Evolutionary conservation across 2,113 vertebrate genomes (phyloP).

Genomic region (Sporophila hypoxantha): DNA sequence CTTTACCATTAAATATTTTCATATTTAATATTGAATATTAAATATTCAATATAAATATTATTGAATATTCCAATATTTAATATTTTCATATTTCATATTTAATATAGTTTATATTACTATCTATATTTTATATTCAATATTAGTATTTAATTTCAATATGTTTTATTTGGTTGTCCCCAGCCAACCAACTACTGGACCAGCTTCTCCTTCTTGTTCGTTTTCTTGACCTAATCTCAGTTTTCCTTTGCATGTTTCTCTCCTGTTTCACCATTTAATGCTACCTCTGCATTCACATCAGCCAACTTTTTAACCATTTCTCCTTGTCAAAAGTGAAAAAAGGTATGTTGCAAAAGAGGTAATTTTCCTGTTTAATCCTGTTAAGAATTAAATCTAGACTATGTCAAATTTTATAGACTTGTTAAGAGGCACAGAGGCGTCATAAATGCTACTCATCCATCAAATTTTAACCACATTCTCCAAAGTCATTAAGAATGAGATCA

Average conservation of each 20-base stretch:
- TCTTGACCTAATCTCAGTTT: background rate
- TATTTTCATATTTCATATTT: too few relatives aligned
- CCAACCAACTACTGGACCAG: rapidly evolving
- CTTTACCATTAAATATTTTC: background rate
- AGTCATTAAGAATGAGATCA: background rate
- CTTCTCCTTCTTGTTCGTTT: background rate
- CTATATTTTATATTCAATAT: too few relatives aligned
- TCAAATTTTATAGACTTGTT: background rate
- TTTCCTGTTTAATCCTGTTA: background rate
- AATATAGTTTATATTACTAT: too few relatives aligned
- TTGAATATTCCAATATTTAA: too few relatives aligned
- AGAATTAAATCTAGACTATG: background rate
- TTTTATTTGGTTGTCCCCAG: background rate
- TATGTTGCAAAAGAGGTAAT: rapidly evolving
- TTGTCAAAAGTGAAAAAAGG: background rate
- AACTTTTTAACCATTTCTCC: background rate
- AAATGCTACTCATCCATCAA: background rate
- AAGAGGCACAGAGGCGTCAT: background rate
- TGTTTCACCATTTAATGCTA: background rate
- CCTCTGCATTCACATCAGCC: background rate
- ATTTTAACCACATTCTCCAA: background rate
- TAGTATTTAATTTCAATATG: too few relatives aligned
- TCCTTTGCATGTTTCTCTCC: background rate
- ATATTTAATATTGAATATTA: too few relatives aligned
- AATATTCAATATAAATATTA: too few relatives aligned